Evolutionary conservation across 2,888 invertebrate species (phyloP).

Genomic region (Cheilosia impressa): DNA sequence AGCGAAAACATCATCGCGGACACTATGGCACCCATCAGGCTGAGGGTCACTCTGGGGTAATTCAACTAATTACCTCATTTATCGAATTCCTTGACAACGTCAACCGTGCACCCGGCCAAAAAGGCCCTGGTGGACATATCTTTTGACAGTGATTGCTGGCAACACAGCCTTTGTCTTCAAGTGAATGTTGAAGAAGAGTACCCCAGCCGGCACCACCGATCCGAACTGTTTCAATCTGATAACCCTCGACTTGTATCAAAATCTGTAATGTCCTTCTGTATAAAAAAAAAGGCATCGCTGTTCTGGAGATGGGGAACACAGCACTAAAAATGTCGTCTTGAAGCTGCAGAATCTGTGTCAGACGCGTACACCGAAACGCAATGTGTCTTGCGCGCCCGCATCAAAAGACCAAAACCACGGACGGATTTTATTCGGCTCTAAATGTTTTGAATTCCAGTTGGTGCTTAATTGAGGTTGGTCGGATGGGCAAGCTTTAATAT

Average conservation of each 20-base stretch:
- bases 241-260: slow-evolving; percentile 50
- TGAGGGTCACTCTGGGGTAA: slow-evolving; percentile 61
- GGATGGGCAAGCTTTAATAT: slow-evolving; percentile 25
- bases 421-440: slow-evolving; percentile 62
- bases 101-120: slow-evolving; percentile 53
- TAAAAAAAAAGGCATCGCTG: slow-evolving; percentile 33
- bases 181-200: slow-evolving; percentile 45
- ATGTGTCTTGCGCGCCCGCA: slow-evolving; percentile 49
- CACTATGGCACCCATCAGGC: slow-evolving; percentile 52
- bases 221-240: slow-evolving; percentile 64
- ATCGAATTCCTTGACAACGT: slow-evolving; percentile 70
- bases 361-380: slow-evolving; percentile 43
- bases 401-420: slow-evolving; percentile 29
- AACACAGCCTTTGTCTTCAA: slow-evolving; percentile 62
- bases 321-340: slow-evolving; percentile 67
- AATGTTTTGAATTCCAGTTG: slow-evolving; percentile 70
- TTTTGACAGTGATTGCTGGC: slow-evolving; percentile 65
- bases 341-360: slow-evolving; percentile 71
- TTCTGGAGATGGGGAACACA: background rate
- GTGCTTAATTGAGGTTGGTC: slow-evolving; percentile 73
- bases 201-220: slow-evolving; percentile 2
- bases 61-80: slow-evolving; percentile 73
- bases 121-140: slow-evolving; percentile 42
- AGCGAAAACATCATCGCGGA: slow-evolving; percentile 26
- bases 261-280: slow-evolving; percentile 61